These are phyloP conservation scores for Euborellia annulipes DNA, from an alignment of 1,140 invertebrate species.

Conservation along the genomic window DNA sequence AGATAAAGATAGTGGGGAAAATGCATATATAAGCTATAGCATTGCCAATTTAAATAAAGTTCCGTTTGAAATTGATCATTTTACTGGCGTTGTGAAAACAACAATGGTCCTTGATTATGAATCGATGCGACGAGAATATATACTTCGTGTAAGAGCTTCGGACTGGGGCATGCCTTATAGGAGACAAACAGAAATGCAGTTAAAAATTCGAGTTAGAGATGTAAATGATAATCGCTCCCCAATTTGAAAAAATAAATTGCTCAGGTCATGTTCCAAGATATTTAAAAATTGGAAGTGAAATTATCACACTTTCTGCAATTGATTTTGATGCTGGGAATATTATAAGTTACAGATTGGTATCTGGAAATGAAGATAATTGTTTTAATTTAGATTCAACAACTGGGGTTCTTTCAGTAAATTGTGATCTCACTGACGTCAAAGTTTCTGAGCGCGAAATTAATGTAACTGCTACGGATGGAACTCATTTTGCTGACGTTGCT, in stretches of 20 bases:
- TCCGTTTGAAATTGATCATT: conserved; percentile 92
- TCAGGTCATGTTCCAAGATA: conserved; percentile 65
- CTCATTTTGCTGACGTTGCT: conserved; percentile 74
- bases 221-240: conserved; percentile 88
- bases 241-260: conserved; percentile 72
- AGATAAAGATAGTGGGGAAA: conserved; percentile 83
- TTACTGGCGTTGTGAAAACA: conserved; percentile 74
- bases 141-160: conserved; percentile 70
- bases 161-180: conserved; percentile 88
- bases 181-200: conserved; percentile 72
- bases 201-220: conserved; percentile 65
- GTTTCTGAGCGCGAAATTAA: conserved; percentile 53
- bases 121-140: conserved; percentile 66
- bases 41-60: conserved; percentile 76
- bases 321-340: conserved; percentile 83
- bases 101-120: conserved; percentile 74
- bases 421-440: conserved; percentile 61
- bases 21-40: conserved; percentile 87
- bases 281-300: conserved; percentile 59
- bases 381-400: conserved; percentile 69
- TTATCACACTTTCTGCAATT: conserved; percentile 80
- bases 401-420: conserved; percentile 48
- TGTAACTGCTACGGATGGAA: conserved; percentile 82
- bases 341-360: conserved; percentile 72
- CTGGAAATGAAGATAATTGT: conserved; percentile 82